Evolutionary conservation across 2,888 invertebrate genomes (phyloP).

Genomic region (Drosophila pseudotalamancana): DNA sequence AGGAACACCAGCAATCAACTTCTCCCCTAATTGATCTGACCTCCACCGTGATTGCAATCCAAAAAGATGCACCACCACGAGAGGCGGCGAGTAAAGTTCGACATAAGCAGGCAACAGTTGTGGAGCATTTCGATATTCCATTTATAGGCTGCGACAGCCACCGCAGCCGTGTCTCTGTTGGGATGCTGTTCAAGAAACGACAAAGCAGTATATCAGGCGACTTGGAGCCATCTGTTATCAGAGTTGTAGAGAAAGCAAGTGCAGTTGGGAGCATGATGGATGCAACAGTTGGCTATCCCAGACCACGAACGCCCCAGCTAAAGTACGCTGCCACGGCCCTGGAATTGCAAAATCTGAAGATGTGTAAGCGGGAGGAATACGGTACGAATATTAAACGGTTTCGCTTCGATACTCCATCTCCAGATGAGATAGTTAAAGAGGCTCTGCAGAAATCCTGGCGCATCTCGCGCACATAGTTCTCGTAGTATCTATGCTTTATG

Average conservation of each 20-base stretch:
- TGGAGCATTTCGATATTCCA: slow-evolving; percentile 57
- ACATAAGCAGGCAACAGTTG: slow-evolving; percentile 6
- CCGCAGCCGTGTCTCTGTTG: background rate
- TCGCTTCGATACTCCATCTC: slow-evolving; percentile 78
- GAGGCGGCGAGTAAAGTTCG: slow-evolving; percentile 48
- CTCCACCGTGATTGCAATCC: slow-evolving; percentile 62
- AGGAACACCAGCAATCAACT: background rate
- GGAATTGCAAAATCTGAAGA: slow-evolving; percentile 49
- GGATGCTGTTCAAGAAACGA: slow-evolving; percentile 3
- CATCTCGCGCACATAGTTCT: slow-evolving; percentile 54
- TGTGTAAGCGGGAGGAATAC: slow-evolving; percentile 50
- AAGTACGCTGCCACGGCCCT: slow-evolving; percentile 32
- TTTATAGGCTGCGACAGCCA: slow-evolving; percentile 58
- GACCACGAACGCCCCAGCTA: slow-evolving; percentile 35
- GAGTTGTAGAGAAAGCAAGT: slow-evolving; percentile 28
- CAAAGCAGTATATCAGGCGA: background rate
- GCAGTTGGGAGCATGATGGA: slow-evolving; percentile 52
- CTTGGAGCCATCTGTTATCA: background rate
- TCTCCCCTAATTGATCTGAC: slow-evolving; percentile 74
- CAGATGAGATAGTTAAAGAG: slow-evolving; percentile 78
- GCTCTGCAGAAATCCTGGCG: slow-evolving; percentile 72
- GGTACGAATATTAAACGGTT: slow-evolving; percentile 71
- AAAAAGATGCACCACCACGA: slow-evolving; percentile 45
- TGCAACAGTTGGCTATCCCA: slow-evolving; percentile 46
- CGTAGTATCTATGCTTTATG: slow-evolving; percentile 4